Percentiles rank a stretch among this genome's conserved stretches.
These are phyloP conservation scores for Alligator mississippiensis DNA, from an alignment of 2,113 vertebrate genomes.

Conservation along the genomic window DNA sequence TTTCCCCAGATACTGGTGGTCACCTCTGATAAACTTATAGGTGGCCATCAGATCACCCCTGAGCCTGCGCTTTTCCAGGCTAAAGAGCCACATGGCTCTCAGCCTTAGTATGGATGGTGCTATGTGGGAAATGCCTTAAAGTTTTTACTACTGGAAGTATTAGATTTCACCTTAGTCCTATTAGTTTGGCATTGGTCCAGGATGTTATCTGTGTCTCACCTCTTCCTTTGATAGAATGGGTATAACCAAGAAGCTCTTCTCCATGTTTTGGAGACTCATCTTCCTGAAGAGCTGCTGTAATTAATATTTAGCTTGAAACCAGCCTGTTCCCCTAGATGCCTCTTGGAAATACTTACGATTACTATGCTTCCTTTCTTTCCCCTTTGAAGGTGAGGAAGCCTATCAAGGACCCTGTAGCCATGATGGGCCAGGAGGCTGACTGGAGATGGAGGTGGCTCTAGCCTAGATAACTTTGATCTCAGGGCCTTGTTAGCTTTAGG, in stretches of 20 bases:
- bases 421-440: background rate
- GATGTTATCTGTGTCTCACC: background rate
- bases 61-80: too few relatives aligned
- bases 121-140: background rate
- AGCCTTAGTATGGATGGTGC: background rate
- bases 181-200: background rate
- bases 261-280: background rate
- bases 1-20: too few relatives aligned
- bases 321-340: fast-evolving
- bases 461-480: background rate
- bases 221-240: background rate
- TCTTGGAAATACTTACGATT: fast-evolving
- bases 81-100: too few relatives aligned
- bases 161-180: background rate
- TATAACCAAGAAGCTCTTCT: background rate
- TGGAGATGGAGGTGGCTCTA: background rate
- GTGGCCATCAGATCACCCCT: too few relatives aligned
- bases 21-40: too few relatives aligned
- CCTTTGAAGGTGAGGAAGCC: background rate
- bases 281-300: background rate
- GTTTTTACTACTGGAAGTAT: background rate
- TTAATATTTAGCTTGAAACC: background rate
- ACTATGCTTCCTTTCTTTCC: background rate
- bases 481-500: background rate
- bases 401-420: background rate